These are phyloP conservation scores for Clarias magur DNA, from an alignment of 2,113 vertebrate species.

Conservation along the genomic window DNA sequence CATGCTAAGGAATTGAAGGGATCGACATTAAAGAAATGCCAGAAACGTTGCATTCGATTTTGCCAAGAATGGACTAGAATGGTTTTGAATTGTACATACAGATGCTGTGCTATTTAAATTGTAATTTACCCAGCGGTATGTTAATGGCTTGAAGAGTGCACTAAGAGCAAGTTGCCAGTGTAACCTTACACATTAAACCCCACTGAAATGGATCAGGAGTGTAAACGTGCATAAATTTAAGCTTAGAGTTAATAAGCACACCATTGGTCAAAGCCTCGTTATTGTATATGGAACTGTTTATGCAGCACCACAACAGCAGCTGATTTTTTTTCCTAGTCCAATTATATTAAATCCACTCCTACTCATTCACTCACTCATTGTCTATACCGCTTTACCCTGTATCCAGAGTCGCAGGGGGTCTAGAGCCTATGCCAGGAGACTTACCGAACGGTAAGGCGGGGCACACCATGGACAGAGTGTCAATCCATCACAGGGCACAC, in stretches of 20 bases:
- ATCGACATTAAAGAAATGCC: background rate
- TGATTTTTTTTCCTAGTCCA: slow-evolving; percentile 29
- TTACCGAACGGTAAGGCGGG: too few relatives aligned
- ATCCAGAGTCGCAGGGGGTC: too few relatives aligned
- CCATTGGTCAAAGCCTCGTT: background rate
- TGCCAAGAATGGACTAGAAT: background rate
- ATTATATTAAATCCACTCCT: background rate
- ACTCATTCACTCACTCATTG: too few relatives aligned
- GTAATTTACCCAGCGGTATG: slow-evolving; percentile 1
- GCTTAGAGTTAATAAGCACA: slow-evolving; percentile 10
- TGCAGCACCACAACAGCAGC: background rate
- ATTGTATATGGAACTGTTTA: background rate
- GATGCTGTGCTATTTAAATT: slow-evolving; percentile 25
- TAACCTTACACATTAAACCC: background rate
- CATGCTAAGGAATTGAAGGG: background rate
- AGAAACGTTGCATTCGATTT: background rate
- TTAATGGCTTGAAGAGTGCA: slow-evolving; percentile 26
- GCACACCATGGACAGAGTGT: too few relatives aligned
- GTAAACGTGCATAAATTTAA: slow-evolving; percentile 28
- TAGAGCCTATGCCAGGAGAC: too few relatives aligned
- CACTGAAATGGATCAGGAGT: slow-evolving; percentile 3
- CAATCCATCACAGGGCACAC: too few relatives aligned
- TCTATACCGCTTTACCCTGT: too few relatives aligned
- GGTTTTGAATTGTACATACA: background rate
- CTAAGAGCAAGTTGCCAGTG: slow-evolving; percentile 21